Conservation (phyloP, 2,888 invertebrate species). For the Amblyjoppa fuscipennis region DNA sequence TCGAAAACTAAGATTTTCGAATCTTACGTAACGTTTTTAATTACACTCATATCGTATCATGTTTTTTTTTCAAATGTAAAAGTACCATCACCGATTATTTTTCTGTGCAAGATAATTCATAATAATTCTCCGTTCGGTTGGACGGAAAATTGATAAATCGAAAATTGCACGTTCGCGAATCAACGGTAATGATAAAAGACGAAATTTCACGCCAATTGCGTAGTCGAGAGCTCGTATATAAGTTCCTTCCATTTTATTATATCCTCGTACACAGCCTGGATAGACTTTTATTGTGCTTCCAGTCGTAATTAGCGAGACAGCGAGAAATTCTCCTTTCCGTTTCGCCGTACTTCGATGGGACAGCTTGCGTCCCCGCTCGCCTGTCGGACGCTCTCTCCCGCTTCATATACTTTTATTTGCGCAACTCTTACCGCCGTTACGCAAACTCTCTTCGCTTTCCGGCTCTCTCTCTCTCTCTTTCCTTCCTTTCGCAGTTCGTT, state of each 20-base stretch:
- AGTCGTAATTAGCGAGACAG: slow-evolving; percentile 60
- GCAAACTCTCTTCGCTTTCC: slow-evolving; percentile 48
- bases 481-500: neutral
- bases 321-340: slow-evolving; percentile 53
- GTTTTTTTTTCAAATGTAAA: neutral
- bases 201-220: slow-evolving; percentile 15
- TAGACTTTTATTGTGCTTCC: slow-evolving; percentile 57
- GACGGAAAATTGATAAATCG: neutral
- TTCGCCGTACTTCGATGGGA: slow-evolving; percentile 33
- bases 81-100: neutral
- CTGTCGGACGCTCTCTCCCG: neutral
- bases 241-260: slow-evolving; percentile 19
- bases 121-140: neutral
- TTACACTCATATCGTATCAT: too few species aligned
- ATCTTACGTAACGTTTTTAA: too few species aligned
- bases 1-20: too few species aligned
- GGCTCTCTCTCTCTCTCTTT: slow-evolving; percentile 10
- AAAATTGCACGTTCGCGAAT: neutral
- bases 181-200: neutral
- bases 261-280: neutral
- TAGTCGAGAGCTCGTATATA: slow-evolving; percentile 13
- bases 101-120: neutral
- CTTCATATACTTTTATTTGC: slow-evolving; percentile 60
- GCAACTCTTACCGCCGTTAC: slow-evolving; percentile 50
- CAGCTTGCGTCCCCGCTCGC: neutral